A percentile compares a stretch with the other conserved stretches of the same genome.
These are phyloP conservation scores for Oryzias celebensis DNA, from an alignment of 2,113 vertebrate species.

Conservation along the genomic window DNA sequence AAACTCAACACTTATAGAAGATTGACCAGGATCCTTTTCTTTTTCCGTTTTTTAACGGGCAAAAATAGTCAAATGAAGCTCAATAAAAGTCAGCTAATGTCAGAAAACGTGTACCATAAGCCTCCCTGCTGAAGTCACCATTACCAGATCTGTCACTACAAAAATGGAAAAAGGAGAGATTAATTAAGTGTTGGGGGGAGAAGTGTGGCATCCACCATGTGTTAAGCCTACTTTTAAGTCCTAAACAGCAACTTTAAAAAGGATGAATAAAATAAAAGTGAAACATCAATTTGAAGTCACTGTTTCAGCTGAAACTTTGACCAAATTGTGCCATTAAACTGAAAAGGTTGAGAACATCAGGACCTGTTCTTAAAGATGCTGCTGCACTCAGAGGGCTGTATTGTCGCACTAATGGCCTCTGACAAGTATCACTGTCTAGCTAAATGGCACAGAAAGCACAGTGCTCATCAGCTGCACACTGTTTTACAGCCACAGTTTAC, in stretches of 20 bases:
- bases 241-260: background rate
- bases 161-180: background rate
- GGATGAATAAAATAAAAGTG: background rate
- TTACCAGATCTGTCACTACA: background rate
- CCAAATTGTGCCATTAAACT: too few relatives aligned
- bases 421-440: background rate
- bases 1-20: background rate
- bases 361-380: too few relatives aligned
- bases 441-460: background rate
- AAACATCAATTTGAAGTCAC: background rate
- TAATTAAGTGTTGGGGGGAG: too few relatives aligned
- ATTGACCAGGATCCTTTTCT: background rate
- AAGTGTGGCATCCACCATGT: background rate
- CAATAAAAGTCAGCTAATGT: background rate
- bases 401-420: background rate
- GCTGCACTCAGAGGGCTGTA: background rate
- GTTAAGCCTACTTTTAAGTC: background rate
- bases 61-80: background rate
- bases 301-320: too few relatives aligned
- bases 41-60: background rate
- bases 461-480: background rate
- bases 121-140: background rate
- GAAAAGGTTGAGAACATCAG: too few relatives aligned
- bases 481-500: conserved; percentile 1
- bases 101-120: background rate